Evolutionary conservation across 2,113 vertebrate genomes (phyloP).

Genomic region (Scolopax mira): DNA sequence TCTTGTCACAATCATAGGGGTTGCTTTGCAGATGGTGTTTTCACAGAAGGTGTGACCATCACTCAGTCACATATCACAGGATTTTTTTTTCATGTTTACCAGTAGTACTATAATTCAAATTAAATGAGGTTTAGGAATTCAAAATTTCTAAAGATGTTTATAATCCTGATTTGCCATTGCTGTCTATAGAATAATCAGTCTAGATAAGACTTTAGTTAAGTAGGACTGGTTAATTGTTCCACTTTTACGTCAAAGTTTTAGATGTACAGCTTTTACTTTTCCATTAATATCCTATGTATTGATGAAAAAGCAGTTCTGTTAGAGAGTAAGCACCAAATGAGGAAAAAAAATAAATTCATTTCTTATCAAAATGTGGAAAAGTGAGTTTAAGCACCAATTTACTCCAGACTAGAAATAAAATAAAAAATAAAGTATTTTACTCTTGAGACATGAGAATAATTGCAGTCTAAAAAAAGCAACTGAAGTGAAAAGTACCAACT

Average conservation of each 20-base stretch:
- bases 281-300: background rate
- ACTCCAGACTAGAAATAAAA: background rate
- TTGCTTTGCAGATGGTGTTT: background rate
- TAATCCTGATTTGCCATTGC: background rate
- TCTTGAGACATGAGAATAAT: background rate
- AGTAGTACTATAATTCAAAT: background rate
- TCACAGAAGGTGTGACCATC: background rate
- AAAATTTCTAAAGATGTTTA: background rate
- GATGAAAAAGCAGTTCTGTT: background rate
- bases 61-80: background rate
- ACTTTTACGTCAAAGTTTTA: background rate
- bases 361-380: background rate
- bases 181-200: background rate
- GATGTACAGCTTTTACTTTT: background rate
- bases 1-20: background rate
- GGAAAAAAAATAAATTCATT: background rate
- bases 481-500: constrained; percentile 14
- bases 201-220: background rate
- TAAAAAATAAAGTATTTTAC: background rate
- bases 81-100: background rate
- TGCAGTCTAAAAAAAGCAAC: background rate
- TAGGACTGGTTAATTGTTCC: background rate
- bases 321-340: background rate
- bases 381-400: background rate
- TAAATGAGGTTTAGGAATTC: background rate